Evolutionary conservation across 2,113 vertebrate genomes (phyloP).

Genomic region (Rutilus rutilus): DNA sequence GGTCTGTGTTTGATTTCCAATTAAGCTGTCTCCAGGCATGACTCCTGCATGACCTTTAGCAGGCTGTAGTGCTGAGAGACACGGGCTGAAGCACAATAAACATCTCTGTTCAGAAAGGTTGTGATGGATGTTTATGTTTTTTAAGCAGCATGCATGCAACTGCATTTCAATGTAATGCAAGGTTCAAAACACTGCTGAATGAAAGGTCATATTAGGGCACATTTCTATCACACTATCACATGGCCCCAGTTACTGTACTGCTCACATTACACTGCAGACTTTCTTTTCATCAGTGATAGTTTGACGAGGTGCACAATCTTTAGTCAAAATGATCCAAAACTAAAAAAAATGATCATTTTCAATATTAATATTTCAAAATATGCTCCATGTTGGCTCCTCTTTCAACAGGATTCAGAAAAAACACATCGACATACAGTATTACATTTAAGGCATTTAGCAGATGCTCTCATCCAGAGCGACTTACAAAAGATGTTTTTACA

Average conservation of each 20-base stretch:
- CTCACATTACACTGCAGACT: background rate
- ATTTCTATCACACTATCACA: background rate
- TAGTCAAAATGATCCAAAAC: background rate
- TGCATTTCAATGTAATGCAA: slow-evolving; percentile 11
- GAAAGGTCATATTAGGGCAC: background rate
- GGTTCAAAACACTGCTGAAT: background rate
- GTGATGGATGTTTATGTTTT: background rate
- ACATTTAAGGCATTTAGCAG: background rate
- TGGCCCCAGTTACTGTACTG: background rate
- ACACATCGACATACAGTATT: background rate
- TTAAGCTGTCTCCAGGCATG: slow-evolving; percentile 48
- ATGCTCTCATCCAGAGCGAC: background rate
- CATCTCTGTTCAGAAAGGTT: background rate
- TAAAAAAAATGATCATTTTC: background rate
- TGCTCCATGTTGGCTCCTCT: background rate
- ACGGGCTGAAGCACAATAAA: background rate
- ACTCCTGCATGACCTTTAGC: slow-evolving; percentile 28
- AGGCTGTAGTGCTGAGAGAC: background rate
- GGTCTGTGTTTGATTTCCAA: slow-evolving; percentile 55
- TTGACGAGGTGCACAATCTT: background rate
- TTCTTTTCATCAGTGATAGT: background rate
- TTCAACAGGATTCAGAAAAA: background rate
- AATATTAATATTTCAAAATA: background rate
- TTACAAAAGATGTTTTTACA: background rate
- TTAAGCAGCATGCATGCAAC: background rate